Evolutionary conservation across 2,113 vertebrate species (phyloP).

Genomic region (Lota lota): DNA sequence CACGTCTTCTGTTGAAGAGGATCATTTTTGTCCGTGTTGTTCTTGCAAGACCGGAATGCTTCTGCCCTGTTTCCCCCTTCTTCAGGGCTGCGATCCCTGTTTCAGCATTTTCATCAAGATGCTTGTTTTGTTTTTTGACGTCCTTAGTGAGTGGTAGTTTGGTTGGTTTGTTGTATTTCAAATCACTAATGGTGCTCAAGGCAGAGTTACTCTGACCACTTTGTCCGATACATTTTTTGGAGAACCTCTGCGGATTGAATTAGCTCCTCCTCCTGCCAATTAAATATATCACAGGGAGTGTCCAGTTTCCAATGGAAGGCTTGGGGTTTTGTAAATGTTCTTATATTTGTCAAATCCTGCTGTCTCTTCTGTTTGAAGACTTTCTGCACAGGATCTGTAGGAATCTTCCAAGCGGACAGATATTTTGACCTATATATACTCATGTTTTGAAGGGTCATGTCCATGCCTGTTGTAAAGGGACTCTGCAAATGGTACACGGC

Average conservation of each 20-base stretch:
- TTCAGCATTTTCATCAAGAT: conserved; percentile 18
- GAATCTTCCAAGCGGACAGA: conserved; percentile 14
- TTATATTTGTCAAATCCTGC: conserved; percentile 14
- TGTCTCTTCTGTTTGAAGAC: not conserved
- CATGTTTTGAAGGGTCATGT: conserved; percentile 13
- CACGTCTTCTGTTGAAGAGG: conserved; percentile 23
- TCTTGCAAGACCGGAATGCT: conserved; percentile 14
- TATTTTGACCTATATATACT: conserved; percentile 8
- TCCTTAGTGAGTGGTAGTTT: conserved; percentile 32
- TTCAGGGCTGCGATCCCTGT: conserved; percentile 2
- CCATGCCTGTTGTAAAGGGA: conserved; percentile 8
- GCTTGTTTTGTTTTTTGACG: conserved; percentile 4
- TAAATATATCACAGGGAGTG: conserved; percentile 31
- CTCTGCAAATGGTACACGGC: not conserved
- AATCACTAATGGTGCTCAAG: conserved; percentile 21
- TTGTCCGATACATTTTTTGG: conserved; percentile 13
- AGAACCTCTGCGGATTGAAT: conserved; percentile 20
- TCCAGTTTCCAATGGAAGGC: conserved; percentile 32
- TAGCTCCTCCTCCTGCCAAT: conserved; percentile 23
- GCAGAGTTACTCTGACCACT: conserved; percentile 28
- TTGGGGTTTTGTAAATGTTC: conserved; percentile 18
- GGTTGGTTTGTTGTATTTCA: conserved; percentile 29
- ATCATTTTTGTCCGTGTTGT: not conserved
- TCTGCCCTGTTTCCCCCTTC: not conserved
- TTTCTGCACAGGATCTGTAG: conserved; percentile 1